Evolutionary conservation across 2,888 invertebrate genomes (phyloP).

Genomic region (Zeuzera pyrina): DNA sequence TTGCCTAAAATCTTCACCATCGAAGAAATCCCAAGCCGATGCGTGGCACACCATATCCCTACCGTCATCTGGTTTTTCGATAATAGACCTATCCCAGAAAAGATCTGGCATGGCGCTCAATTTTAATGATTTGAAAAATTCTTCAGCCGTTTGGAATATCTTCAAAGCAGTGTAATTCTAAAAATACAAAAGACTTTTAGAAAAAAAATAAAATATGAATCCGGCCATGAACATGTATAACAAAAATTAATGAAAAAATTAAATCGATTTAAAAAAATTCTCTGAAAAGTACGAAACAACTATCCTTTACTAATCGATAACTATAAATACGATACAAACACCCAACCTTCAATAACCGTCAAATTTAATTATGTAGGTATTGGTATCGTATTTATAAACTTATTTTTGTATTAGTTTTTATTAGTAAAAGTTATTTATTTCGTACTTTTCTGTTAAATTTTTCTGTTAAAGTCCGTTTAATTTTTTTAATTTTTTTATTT

Average conservation of each 20-base stretch:
- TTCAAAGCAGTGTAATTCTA: slow-evolving; percentile 82
- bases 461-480: too few species aligned
- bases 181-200: slow-evolving; percentile 17
- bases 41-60: slow-evolving; percentile 88
- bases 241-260: too few species aligned
- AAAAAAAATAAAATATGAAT: not conserved
- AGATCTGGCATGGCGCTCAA: slow-evolving; percentile 81
- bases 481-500: too few species aligned
- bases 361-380: too few species aligned
- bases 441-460: too few species aligned
- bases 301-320: not conserved
- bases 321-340: too few species aligned
- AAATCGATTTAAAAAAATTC: not conserved
- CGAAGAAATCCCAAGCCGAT: slow-evolving; percentile 91
- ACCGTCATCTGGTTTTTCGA: slow-evolving; percentile 82
- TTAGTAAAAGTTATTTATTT: too few species aligned
- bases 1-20: slow-evolving; percentile 85
- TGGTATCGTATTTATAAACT: too few species aligned
- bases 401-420: too few species aligned
- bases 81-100: slow-evolving; percentile 90
- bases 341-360: too few species aligned
- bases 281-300: too few species aligned
- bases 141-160: slow-evolving; percentile 87
- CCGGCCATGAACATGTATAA: not conserved
- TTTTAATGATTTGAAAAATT: slow-evolving; percentile 87